These are phyloP conservation scores for Noctua janthina DNA, from an alignment of 2,888 invertebrate genomes.

Conservation along the genomic window DNA sequence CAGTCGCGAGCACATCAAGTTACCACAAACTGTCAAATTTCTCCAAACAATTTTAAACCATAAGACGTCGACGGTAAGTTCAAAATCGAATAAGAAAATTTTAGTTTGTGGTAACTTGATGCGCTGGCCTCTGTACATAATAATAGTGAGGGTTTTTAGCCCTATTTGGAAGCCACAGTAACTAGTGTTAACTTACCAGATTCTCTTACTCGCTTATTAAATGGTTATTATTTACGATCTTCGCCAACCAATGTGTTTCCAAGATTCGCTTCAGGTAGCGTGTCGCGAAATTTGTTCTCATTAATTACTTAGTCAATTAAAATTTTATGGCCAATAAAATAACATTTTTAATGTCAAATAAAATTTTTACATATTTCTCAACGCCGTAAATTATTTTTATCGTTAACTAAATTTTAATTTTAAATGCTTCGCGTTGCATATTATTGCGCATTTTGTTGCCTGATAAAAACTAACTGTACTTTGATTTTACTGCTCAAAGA, in stretches of 20 bases:
- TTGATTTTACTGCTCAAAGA: constrained; percentile 48
- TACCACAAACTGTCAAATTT: too few species aligned
- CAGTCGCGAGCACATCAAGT: too few species aligned
- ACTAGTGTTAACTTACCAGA: neutral
- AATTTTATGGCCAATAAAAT: constrained; percentile 63
- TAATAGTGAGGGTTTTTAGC: neutral
- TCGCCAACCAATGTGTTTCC: neutral
- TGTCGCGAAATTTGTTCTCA: constrained; percentile 46
- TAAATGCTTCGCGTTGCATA: constrained; percentile 55
- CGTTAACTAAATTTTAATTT: constrained; percentile 66
- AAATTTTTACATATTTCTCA: constrained; percentile 63
- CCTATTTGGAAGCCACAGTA: neutral
- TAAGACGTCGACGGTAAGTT: too few species aligned
- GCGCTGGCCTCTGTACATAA: neutral
- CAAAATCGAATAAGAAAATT: too few species aligned
- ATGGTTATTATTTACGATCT: neutral
- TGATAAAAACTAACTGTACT: constrained; percentile 61
- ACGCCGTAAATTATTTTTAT: constrained; percentile 69
- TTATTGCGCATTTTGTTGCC: constrained; percentile 60
- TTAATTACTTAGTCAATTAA: constrained; percentile 60
- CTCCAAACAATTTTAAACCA: too few species aligned
- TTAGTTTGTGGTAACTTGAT: too few species aligned
- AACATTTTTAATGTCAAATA: constrained; percentile 63
- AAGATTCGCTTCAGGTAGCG: constrained; percentile 1
- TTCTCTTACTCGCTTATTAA: neutral